Conservation (phyloP, 2,888 invertebrate genomes). For the Oasisia sp. region DNA sequence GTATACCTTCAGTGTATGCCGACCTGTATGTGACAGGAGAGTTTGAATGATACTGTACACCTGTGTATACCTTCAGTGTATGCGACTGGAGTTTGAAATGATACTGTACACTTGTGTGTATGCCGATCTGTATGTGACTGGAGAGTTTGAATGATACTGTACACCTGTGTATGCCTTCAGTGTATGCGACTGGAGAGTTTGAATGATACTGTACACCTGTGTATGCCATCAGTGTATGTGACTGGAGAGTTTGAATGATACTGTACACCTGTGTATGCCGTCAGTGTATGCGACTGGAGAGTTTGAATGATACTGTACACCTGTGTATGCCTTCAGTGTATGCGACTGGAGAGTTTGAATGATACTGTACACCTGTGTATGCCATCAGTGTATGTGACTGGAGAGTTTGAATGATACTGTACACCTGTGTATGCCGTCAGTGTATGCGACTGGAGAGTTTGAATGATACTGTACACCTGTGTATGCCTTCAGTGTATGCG, state of each 20-base stretch:
- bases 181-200: conserved; percentile 89
- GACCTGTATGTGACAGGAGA: conserved; percentile 88
- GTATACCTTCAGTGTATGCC: conserved; percentile 76
- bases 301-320: not conserved
- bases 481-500: not conserved
- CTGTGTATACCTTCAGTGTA: not conserved
- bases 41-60: conserved; percentile 75
- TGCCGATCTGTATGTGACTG: too few relatives aligned
- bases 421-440: conserved; percentile 70
- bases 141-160: conserved; percentile 27
- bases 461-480: not conserved
- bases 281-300: conserved; percentile 23
- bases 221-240: not conserved
- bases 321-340: conserved; percentile 78
- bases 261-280: not conserved
- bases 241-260: not conserved
- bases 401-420: not conserved
- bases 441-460: conserved; percentile 68
- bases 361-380: conserved; percentile 52
- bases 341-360: conserved; percentile 88
- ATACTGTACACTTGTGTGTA: not conserved
- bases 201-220: conserved; percentile 70
- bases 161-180: conserved; percentile 73
- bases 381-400: not conserved
- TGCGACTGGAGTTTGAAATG: not conserved